A percentile compares a stretch with the other conserved stretches of the same genome.
These are phyloP conservation scores for Alethe diademata DNA, from an alignment of 2,113 vertebrate species.

Conservation along the genomic window DNA sequence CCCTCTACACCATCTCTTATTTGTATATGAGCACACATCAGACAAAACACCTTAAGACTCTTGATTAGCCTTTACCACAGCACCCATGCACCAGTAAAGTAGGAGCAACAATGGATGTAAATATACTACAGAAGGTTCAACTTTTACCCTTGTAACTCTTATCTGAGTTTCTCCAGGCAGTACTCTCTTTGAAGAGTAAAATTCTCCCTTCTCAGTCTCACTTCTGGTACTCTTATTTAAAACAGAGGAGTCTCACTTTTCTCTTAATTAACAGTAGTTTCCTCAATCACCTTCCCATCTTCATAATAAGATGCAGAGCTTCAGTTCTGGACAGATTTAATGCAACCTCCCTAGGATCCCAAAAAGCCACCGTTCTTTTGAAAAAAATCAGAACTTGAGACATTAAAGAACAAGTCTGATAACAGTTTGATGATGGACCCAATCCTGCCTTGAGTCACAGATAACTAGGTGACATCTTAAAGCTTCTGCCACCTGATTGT, in stretches of 20 bases:
- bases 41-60: not conserved
- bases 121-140: not conserved
- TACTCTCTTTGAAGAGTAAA: conserved; percentile 10
- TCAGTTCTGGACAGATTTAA: not conserved
- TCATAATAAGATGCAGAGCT: not conserved
- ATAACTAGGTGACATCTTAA: not conserved
- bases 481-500: not conserved
- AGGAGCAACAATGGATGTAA: not conserved
- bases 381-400: not conserved
- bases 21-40: not conserved
- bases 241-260: not conserved
- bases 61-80: not conserved
- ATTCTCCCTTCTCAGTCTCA: not conserved
- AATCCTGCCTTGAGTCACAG: not conserved
- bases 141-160: not conserved
- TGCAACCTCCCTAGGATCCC: not conserved
- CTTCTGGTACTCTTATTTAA: not conserved
- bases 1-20: not conserved
- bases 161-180: conserved; percentile 13
- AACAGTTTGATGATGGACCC: not conserved
- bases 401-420: not conserved
- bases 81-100: not conserved
- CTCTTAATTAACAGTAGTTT: not conserved
- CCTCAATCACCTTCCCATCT: not conserved
- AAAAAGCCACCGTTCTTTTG: not conserved